Conservation (phyloP, 2,888 invertebrate species). For the Thecocarcelia acutangulata region DNA sequence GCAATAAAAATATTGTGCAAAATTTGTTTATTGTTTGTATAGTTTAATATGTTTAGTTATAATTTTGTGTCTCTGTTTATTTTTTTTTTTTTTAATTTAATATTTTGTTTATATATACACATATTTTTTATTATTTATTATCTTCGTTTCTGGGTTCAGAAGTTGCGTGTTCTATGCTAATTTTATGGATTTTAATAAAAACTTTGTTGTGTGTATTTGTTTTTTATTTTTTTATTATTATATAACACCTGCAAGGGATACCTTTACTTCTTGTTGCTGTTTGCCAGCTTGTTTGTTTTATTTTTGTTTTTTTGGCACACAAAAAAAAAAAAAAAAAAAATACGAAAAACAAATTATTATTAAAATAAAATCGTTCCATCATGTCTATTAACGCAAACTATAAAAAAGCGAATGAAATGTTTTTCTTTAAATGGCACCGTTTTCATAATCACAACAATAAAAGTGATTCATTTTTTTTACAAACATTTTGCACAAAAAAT, state of each 20-base stretch:
- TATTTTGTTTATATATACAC: constrained; percentile 24
- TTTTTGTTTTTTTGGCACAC: neutral
- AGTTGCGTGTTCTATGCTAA: constrained; percentile 66
- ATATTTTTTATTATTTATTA: constrained; percentile 20
- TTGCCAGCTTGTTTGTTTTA: constrained; percentile 2
- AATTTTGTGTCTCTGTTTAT: constrained; percentile 1
- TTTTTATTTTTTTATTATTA: constrained; percentile 23
- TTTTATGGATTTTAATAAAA: constrained; percentile 50
- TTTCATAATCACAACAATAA: neutral
- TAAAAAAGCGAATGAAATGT: too few relatives aligned
- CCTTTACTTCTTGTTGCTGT: neutral
- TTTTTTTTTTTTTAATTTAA: constrained; percentile 20
- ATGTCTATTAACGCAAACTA: neutral
- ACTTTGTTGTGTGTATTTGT: too few relatives aligned
- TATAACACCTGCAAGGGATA: constrained; percentile 56
- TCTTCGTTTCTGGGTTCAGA: constrained; percentile 47
- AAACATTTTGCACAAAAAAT: too few relatives aligned
- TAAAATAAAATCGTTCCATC: too few relatives aligned
- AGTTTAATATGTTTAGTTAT: neutral
- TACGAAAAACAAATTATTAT: too few relatives aligned
- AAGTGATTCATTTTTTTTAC: too few relatives aligned
- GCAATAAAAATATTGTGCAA: constrained; percentile 38
- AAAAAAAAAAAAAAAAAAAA: too few relatives aligned
- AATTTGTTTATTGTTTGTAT: constrained; percentile 34
- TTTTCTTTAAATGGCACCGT: neutral